Evolutionary conservation across 1,140 invertebrate genomes (phyloP), one percentile per base, ranked within the genome.

Genomic region (Penaeus vannamei): DNA sequence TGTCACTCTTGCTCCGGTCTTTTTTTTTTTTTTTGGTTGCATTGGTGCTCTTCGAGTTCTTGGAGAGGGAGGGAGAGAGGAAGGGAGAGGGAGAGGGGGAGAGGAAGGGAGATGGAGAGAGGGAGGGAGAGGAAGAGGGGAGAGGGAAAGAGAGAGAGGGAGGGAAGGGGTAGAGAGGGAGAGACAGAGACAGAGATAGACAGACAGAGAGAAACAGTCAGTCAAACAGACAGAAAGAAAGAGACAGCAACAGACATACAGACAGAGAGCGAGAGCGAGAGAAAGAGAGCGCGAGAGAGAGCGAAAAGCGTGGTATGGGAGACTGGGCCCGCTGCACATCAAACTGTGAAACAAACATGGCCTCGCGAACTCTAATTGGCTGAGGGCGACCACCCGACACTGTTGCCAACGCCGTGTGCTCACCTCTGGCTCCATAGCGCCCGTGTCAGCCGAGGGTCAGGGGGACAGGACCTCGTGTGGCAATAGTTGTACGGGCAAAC

Each of bases 331-430:
- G 59, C 32, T 84, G 60, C 60, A 84, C 81, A 84, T 84, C 53
- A 84, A 84, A 84, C 81, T 84, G 81, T 84, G 42, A 84, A 84
- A 84, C 81, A 84, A 84, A 84, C 81, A 84, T 29, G 81, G n/a
- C 81, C 7, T 17, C 53, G 81, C 46, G 32, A 29, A 36, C 81
- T 81, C 59, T 84, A 84, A 84, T 84, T 84, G 81, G 81, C 81
- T 84, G 76, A 79, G 10, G 46, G 46, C 46, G 46, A 53, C 46
- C 46, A 53, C 46, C 46, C 46, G 46, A 53, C 46, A 53, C 46
- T 53, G 46, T 53, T 53, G 46, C 46, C 46, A 53, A 53, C 46
- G 46, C 46, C 46, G 46, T 53, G 46, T 53, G 3, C 10, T 8
- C 5, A 1, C 8, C 46, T 8, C 46, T 53, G 46, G 14, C 46